Percentiles rank a stretch among this genome's conserved stretches.
Conservation (phyloP, 2,797 vertebrate species). For the Amblyraja radiata region DNA sequence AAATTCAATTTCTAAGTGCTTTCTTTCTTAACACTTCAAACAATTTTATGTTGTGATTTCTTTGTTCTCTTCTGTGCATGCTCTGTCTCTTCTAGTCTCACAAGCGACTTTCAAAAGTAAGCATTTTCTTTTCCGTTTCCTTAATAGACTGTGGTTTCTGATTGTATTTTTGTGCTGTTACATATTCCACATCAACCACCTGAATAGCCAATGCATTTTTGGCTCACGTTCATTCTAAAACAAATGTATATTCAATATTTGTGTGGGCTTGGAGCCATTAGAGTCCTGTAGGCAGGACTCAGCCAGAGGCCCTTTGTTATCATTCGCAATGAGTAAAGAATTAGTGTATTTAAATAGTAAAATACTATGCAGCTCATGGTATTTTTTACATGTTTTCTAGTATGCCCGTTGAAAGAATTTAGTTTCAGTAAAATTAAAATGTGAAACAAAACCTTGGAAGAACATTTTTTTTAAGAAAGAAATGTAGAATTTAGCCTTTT, state of each 20-base stretch:
- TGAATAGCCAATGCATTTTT: not conserved
- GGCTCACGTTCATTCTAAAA: not conserved
- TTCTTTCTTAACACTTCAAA: conserved; percentile 39
- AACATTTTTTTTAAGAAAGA: not conserved
- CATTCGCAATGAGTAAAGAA: not conserved
- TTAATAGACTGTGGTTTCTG: conserved; percentile 38
- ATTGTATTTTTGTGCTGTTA: conserved; percentile 29
- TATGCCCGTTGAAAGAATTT: not conserved
- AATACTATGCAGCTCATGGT: not conserved
- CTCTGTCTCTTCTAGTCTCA: conserved; percentile 78
- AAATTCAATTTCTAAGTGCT: conserved; percentile 28
- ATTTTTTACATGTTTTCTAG: not conserved
- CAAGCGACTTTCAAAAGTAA: conserved; percentile 99
- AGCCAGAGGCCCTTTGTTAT: not conserved
- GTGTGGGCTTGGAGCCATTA: not conserved
- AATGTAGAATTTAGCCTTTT: not conserved
- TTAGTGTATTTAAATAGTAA: not conserved
- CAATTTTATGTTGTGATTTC: conserved; percentile 73
- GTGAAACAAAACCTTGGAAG: not conserved
- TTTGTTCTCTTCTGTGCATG: conserved; percentile 83
- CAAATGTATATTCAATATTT: not conserved
- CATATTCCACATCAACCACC: not conserved
- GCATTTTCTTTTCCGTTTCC: conserved; percentile 63
- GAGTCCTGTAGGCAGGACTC: not conserved
- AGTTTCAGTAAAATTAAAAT: not conserved